A percentile compares a stretch with the other conserved stretches of the same genome.
Evolutionary conservation across 2,888 invertebrate species (phyloP).

Genomic region (Apamea monoglypha): DNA sequence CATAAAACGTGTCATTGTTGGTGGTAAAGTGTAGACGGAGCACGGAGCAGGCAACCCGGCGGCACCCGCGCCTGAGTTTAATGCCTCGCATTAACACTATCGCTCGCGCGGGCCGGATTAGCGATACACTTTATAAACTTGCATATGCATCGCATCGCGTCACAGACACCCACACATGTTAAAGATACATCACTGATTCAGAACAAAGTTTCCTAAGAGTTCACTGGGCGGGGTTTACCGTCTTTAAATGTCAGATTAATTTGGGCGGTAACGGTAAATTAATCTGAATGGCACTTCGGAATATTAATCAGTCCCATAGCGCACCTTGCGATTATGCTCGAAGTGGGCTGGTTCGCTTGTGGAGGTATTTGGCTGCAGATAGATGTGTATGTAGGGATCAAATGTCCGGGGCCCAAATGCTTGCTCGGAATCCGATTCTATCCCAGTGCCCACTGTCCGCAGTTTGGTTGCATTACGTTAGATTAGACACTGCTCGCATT

Average conservation of each 20-base stretch:
- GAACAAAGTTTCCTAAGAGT: conserved; percentile 46
- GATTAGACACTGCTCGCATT: conserved; percentile 85
- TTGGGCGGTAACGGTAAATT: conserved; percentile 71
- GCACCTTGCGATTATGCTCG: conserved; percentile 53
- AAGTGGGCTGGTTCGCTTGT: conserved; percentile 48
- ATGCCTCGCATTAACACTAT: conserved; percentile 74
- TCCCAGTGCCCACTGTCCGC: conserved; percentile 78
- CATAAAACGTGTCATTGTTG: conserved; percentile 83
- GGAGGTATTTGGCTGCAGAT: conserved; percentile 56
- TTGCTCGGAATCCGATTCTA: conserved; percentile 85
- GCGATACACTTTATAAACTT: conserved; percentile 68
- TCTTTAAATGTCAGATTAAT: conserved; percentile 78
- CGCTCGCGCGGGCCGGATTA: conserved; percentile 74
- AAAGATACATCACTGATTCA: conserved; percentile 38
- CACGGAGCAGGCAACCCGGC: conserved; percentile 31
- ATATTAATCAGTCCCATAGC: conserved; percentile 71
- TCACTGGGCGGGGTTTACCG: conserved; percentile 65
- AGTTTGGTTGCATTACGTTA: conserved; percentile 87
- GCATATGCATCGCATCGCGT: conserved; percentile 66
- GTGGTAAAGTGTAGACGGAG: conserved; percentile 59
- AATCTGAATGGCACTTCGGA: conserved; percentile 72
- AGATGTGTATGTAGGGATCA: conserved; percentile 68
- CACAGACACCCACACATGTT: conserved; percentile 30
- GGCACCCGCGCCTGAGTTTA: conserved; percentile 68
- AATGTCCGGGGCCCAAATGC: conserved; percentile 79